phyloP scores from a whole-genome alignment of 2,113 vertebrate species.

The Corapipo altera region DNA sequence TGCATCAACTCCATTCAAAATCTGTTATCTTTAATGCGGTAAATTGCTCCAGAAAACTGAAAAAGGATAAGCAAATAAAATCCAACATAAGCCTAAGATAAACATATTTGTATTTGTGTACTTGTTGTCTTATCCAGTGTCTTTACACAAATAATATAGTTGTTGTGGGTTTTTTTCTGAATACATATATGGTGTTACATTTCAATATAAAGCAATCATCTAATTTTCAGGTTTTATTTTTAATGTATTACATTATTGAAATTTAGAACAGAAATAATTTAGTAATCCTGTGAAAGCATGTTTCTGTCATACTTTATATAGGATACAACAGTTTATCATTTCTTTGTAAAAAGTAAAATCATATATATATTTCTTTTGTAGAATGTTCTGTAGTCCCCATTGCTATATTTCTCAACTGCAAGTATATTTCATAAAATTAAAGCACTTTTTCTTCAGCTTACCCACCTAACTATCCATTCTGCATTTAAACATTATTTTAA shows the following conservation, averaged over 20 bases:
- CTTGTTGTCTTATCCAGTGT: not conserved
- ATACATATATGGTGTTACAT: not conserved
- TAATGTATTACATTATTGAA: not conserved
- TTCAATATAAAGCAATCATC: not conserved
- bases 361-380: not conserved
- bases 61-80: slow-evolving; percentile 54
- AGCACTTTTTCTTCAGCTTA: not conserved
- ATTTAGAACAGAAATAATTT: not conserved
- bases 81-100: slow-evolving; percentile 27
- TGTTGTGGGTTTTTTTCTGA: not conserved
- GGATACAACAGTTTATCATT: not conserved
- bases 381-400: not conserved
- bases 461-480: not conserved
- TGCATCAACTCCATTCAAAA: not conserved
- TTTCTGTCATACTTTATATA: not conserved
- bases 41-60: slow-evolving; percentile 55
- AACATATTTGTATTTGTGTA: slow-evolving; percentile 20
- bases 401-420: not conserved
- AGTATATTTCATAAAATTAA: not conserved
- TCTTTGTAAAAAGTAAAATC: not conserved
- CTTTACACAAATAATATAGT: not conserved
- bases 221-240: not conserved
- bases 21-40: slow-evolving; percentile 36
- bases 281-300: not conserved
- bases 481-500: slow-evolving; percentile 2